Conservation (phyloP, 2,888 invertebrate species). For the Dicyrtomina minuta region DNA sequence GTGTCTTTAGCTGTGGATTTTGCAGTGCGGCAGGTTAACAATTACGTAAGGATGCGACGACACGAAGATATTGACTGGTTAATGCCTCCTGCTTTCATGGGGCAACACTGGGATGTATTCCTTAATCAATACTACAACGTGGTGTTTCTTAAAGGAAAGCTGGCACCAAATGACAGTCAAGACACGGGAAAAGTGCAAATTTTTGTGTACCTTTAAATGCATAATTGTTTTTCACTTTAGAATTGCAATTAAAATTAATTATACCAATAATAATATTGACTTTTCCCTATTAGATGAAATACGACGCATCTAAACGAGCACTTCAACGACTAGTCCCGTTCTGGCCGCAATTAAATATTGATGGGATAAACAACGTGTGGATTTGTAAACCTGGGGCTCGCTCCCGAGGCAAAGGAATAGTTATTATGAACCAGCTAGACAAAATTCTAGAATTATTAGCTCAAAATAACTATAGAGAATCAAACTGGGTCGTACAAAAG, state of each 20-base stretch:
- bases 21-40: slow-evolving; percentile 74
- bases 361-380: slow-evolving; percentile 88
- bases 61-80: slow-evolving; percentile 70
- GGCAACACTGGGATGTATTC: slow-evolving; percentile 88
- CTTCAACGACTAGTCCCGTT: slow-evolving; percentile 68
- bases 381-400: slow-evolving; percentile 93
- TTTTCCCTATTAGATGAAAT: slow-evolving; percentile 57
- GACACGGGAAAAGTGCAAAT: slow-evolving; percentile 32
- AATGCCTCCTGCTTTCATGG: slow-evolving; percentile 57
- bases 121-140: slow-evolving; percentile 69
- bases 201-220: not conserved
- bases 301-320: slow-evolving; percentile 64
- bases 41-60: slow-evolving; percentile 61
- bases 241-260: too few species aligned
- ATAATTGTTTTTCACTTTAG: not conserved
- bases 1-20: slow-evolving; percentile 68
- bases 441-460: slow-evolving; percentile 75
- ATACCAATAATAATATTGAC: too few species aligned
- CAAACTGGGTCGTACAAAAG: slow-evolving; percentile 84
- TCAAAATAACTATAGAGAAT: slow-evolving; percentile 67
- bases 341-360: slow-evolving; percentile 81
- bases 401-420: slow-evolving; percentile 87
- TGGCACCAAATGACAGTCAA: slow-evolving; percentile 38
- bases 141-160: slow-evolving; percentile 60
- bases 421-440: slow-evolving; percentile 79